A percentile compares a stretch with the other conserved stretches of the same genome.
Evolutionary conservation across 1,140 invertebrate genomes (phyloP).

Genomic region (Helicoverpa armigera): DNA sequence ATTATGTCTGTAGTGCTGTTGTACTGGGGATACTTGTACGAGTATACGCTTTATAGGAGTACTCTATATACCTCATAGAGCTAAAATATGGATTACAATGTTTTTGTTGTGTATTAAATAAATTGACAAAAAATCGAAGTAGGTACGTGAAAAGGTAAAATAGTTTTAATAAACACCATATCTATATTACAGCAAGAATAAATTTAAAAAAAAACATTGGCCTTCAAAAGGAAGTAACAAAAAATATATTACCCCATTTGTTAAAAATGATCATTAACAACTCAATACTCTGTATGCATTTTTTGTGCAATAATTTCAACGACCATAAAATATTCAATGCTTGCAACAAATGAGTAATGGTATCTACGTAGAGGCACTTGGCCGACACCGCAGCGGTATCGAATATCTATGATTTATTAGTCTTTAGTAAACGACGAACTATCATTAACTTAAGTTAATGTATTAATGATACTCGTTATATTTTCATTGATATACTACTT

Average conservation of each 20-base stretch:
- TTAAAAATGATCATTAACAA: background rate
- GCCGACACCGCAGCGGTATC: constrained; percentile 3
- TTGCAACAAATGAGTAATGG: constrained; percentile 15
- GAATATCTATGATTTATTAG: constrained; percentile 19
- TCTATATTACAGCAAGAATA: too few relatives aligned
- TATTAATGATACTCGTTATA: too few relatives aligned
- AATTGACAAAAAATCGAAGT: too few relatives aligned
- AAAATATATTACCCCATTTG: background rate
- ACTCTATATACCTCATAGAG: too few relatives aligned
- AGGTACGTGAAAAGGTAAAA: too few relatives aligned
- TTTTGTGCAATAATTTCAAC: background rate
- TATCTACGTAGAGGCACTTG: background rate
- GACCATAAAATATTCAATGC: constrained; percentile 7
- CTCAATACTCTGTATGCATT: background rate
- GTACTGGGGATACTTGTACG: background rate
- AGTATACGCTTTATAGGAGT: too few relatives aligned
- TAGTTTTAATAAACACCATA: too few relatives aligned
- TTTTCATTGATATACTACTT: too few relatives aligned
- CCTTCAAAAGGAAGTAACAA: too few relatives aligned
- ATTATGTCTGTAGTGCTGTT: background rate
- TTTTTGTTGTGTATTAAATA: too few relatives aligned
- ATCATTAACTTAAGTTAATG: constrained; percentile 8
- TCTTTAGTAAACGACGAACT: background rate
- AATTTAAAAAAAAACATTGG: too few relatives aligned
- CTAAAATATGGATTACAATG: too few relatives aligned